Percentiles rank a stretch among this genome's conserved stretches.
Conservation (phyloP, 2,888 invertebrate species). For the Carpatolechia fugitivella region DNA sequence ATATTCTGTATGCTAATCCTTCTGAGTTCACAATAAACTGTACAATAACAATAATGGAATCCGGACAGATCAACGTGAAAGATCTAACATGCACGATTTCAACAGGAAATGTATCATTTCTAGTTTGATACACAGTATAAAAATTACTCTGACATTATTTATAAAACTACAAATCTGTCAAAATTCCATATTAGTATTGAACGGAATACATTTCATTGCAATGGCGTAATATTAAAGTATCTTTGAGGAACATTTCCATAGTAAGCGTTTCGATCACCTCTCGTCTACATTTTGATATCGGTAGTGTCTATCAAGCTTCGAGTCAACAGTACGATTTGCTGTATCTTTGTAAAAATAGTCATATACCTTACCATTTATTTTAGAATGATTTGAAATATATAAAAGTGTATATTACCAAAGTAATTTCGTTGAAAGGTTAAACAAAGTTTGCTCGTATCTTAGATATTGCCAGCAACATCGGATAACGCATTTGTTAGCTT, state of each 20-base stretch:
- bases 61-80: not conserved
- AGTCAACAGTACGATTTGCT: not conserved
- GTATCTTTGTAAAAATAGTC: not conserved
- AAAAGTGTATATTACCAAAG: slow-evolving; percentile 9
- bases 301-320: slow-evolving; percentile 2
- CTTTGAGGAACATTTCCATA: slow-evolving; percentile 17
- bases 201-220: not conserved
- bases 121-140: not conserved
- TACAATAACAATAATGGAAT: slow-evolving; percentile 5
- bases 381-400: not conserved
- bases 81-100: not conserved
- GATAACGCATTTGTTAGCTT: not conserved
- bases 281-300: not conserved
- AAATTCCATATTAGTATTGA: slow-evolving; percentile 7
- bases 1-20: not conserved
- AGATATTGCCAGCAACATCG: slow-evolving; percentile 2
- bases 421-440: not conserved
- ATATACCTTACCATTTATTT: not conserved
- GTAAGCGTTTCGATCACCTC: slow-evolving; percentile 12
- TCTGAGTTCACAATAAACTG: not conserved
- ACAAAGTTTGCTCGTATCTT: not conserved
- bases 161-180: not conserved
- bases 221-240: slow-evolving; percentile 9
- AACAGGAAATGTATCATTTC: not conserved
- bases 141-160: not conserved